Conservation (phyloP, 1,140 invertebrate genomes). For the Lepidurus arcticus region DNA sequence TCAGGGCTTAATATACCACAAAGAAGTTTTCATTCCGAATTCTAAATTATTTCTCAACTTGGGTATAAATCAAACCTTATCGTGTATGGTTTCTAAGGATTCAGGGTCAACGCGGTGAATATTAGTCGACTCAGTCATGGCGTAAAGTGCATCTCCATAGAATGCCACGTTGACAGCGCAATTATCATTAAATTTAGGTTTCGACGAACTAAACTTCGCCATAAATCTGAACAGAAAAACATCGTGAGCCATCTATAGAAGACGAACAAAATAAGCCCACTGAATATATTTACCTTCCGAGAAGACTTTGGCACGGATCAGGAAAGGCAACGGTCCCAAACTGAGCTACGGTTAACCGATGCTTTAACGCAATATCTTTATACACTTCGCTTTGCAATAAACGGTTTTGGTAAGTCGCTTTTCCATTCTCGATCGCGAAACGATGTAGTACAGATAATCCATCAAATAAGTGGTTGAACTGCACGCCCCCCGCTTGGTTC, state of each 20-base stretch:
- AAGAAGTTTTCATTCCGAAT: neutral
- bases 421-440: slow-evolving; percentile 43
- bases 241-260: neutral
- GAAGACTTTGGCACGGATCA: slow-evolving; percentile 48
- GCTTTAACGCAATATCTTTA: slow-evolving; percentile 43
- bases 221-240: slow-evolving; percentile 30
- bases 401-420: slow-evolving; percentile 44
- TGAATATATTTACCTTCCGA: slow-evolving; percentile 42
- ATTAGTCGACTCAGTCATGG: slow-evolving; percentile 45
- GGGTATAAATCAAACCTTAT: slow-evolving; percentile 38
- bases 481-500: slow-evolving; percentile 43
- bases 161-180: slow-evolving; percentile 43
- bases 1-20: neutral
- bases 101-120: slow-evolving; percentile 45
- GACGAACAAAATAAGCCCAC: slow-evolving; percentile 10
- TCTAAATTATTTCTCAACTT: slow-evolving; percentile 37
- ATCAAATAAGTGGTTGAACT: slow-evolving; percentile 49
- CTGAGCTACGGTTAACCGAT: slow-evolving; percentile 46
- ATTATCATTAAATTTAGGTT: slow-evolving; percentile 43
- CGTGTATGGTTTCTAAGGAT: slow-evolving; percentile 42
- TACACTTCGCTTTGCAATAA: slow-evolving; percentile 46
- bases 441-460: slow-evolving; percentile 48
- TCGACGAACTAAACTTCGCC: slow-evolving; percentile 32
- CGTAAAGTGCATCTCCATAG: slow-evolving; percentile 46
- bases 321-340: slow-evolving; percentile 47